Conservation (phyloP, 1,140 invertebrate genomes). For the Diorhabda elongata region DNA sequence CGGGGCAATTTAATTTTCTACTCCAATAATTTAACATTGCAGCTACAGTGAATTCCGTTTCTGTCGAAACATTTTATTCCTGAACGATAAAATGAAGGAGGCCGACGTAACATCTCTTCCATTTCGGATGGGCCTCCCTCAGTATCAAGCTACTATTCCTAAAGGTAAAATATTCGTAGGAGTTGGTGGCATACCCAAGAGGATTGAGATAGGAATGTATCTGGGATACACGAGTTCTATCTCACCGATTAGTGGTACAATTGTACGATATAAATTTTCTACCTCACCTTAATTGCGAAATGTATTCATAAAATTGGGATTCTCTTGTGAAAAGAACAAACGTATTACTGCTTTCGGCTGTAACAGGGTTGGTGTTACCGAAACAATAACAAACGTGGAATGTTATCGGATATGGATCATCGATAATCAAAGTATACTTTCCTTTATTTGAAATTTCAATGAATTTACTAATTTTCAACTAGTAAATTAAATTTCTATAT, state of each 20-base stretch:
- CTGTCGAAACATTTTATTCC: not conserved
- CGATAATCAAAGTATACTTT: too few species aligned
- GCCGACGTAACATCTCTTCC: conserved; percentile 4
- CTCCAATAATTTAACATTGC: not conserved
- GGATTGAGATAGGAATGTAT: conserved; percentile 13
- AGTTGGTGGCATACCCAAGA: conserved; percentile 11
- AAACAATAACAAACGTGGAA: too few species aligned
- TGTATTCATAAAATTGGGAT: conserved; percentile 28
- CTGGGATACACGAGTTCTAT: conserved; percentile 6
- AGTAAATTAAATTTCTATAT: too few species aligned
- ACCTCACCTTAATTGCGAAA: conserved; percentile 32
- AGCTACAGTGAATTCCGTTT: not conserved
- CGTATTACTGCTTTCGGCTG: conserved; percentile 10
- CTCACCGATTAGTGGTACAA: conserved; percentile 11
- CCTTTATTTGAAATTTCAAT: too few species aligned
- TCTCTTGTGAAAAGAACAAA: conserved; percentile 13
- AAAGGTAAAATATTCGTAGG: conserved; percentile 16
- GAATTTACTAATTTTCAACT: too few species aligned
- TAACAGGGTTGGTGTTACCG: not conserved
- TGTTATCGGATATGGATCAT: too few species aligned
- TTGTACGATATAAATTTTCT: conserved; percentile 30
- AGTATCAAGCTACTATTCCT: conserved; percentile 11
- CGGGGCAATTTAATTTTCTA: not conserved
- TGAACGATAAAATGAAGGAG: not conserved
- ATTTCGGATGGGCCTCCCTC: conserved; percentile 9